A percentile compares a stretch with the other conserved stretches of the same genome.
Conservation (phyloP, 2,888 invertebrate species). For the Ochropleura plecta region DNA sequence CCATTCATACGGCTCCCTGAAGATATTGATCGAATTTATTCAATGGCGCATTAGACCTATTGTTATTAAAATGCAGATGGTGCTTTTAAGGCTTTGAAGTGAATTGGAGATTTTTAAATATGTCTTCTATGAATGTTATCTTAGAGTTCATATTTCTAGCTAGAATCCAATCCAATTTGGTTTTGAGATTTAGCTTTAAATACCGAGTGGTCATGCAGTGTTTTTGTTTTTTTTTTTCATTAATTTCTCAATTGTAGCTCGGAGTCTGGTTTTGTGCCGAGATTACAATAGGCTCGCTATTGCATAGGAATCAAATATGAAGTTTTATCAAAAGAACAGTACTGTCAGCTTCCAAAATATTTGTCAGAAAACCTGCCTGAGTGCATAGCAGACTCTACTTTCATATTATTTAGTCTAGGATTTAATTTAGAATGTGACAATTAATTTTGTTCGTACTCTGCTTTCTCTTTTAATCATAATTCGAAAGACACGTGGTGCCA, state of each 20-base stretch:
- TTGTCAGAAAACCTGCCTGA: no score
- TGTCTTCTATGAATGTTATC: not conserved
- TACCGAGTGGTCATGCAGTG: not conserved
- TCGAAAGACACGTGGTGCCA: no score
- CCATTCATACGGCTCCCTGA: not conserved
- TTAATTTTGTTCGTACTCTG: no score
- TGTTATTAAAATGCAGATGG: slow-evolving; percentile 17
- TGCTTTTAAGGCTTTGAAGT: not conserved
- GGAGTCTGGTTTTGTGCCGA: not conserved
- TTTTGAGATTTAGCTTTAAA: not conserved
- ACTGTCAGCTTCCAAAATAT: no score
- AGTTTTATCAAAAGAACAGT: not conserved
- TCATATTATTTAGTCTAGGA: no score
- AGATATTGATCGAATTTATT: slow-evolving; percentile 28
- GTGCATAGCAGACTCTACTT: no score
- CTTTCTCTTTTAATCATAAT: no score
- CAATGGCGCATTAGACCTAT: slow-evolving; percentile 10
- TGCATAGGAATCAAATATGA: not conserved
- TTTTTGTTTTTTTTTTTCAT: not conserved
- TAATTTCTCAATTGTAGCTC: not conserved
- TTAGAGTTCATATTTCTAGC: not conserved
- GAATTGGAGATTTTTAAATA: not conserved
- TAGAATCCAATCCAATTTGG: not conserved
- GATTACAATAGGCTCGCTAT: not conserved
- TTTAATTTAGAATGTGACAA: no score